Evolutionary conservation across 1,140 invertebrate species (phyloP), one percentile per base, ranked within the genome.

Genomic region (Leptinotarsa undecemlineata): DNA sequence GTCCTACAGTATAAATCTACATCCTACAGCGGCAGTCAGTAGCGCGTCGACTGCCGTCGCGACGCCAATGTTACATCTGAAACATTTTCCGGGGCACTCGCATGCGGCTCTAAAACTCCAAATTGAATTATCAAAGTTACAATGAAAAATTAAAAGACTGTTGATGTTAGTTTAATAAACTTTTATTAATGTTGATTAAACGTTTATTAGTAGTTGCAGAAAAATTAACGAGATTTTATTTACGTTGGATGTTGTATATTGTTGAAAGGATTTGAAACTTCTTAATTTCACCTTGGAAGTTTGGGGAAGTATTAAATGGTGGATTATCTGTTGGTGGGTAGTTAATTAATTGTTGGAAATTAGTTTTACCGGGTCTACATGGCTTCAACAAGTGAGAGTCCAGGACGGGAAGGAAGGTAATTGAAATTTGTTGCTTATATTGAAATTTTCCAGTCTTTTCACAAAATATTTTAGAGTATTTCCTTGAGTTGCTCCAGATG

Each of bases 31-130:
- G 71, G 68, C 74, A 57, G 66, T 76, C 75, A 80, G 79, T 80
- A 75, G 77, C 75, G 77, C 77, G 79, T 76, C 79, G 79, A 75
- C 79, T 63, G 75, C 74, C 77, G 77, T 76, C 77, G 72, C 79
- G 79, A 67, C 48, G 47, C 57, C 33, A 57, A 69, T 14, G 60
- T 51, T 62, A 42, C 69, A n/a, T 48, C 57, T 62, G 57, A 48
- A 71, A 71, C 73, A 63, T 62, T 67, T 51, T 71, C 26, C n/a
- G 51, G n/a, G 64, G 69, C 70, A 17, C 61, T 33, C 64, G 42
- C 51, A 64, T 60, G 73, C 67, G 19, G 48, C 13, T 6, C 23
- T 20, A 2, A 48, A 68, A 51, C 48, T 11, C 60, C 51, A 48
- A 51, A 60, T 21, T 48, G 21, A 61, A 48, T 42, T 62, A 63